Percentiles rank a stretch among this genome's conserved stretches.
Conservation (phyloP, 2,888 invertebrate species). For the Zaprionus obscuricornis region DNA sequence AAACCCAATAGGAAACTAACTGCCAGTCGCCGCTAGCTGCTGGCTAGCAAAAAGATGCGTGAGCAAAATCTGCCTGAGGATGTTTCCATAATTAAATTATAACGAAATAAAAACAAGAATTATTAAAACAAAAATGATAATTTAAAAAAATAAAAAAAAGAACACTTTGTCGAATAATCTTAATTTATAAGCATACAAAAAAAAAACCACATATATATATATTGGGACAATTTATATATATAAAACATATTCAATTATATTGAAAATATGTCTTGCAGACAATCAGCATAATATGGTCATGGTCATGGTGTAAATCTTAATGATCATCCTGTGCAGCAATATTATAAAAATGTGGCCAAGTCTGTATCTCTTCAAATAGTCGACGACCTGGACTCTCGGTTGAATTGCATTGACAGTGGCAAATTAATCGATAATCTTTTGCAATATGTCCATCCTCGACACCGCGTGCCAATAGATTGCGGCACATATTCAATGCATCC, state of each 20-base stretch:
- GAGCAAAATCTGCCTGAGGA: slow-evolving; percentile 38
- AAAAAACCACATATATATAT: slow-evolving; percentile 12
- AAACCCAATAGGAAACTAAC: slow-evolving; percentile 23
- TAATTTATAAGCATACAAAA: slow-evolving; percentile 6
- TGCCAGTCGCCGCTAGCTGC: slow-evolving; percentile 37
- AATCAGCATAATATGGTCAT: slow-evolving; percentile 36
- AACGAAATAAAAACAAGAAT: slow-evolving; percentile 47
- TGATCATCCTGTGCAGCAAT: slow-evolving; percentile 54
- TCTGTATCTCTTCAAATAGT: slow-evolving; percentile 84
- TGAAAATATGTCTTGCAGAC: slow-evolving; percentile 18
- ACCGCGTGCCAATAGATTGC: slow-evolving; percentile 84
- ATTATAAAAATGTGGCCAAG: slow-evolving; percentile 84
- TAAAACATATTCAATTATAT: background rate
- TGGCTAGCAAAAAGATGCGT: slow-evolving; percentile 32
- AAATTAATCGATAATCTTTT: slow-evolving; percentile 84
- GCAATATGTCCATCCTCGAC: slow-evolving; percentile 84
- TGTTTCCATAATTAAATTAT: slow-evolving; percentile 59
- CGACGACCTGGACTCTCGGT: slow-evolving; percentile 85
- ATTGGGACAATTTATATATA: too few species aligned
- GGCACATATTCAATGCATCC: slow-evolving; percentile 83
- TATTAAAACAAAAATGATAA: slow-evolving; percentile 51
- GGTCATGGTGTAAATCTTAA: slow-evolving; percentile 6
- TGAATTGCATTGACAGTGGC: slow-evolving; percentile 84
- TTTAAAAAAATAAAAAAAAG: slow-evolving; percentile 30
- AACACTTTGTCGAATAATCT: slow-evolving; percentile 15